phyloP scores from a whole-genome alignment of 2,113 vertebrate genomes.

The Sapajus apella region DNA sequence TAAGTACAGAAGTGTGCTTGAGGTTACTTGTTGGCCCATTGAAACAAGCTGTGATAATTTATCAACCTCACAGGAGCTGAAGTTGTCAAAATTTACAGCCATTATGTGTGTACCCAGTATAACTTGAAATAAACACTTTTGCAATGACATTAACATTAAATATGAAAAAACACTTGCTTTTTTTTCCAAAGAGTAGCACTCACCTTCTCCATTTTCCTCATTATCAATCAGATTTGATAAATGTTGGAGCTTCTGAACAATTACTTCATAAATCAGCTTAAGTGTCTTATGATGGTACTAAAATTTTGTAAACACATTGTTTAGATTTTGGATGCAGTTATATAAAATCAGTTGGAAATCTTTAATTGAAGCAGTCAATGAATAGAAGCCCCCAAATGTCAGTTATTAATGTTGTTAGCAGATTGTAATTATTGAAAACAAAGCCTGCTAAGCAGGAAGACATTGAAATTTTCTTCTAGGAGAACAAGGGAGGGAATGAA shows the following conservation, averaged over 20 bases:
- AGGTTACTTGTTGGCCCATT: background rate
- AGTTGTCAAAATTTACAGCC: rapidly evolving
- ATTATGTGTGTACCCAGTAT: rapidly evolving
- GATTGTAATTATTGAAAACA: background rate
- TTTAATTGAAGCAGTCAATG: background rate
- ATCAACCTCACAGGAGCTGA: rapidly evolving
- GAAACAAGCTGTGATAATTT: rapidly evolving
- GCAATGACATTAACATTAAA: too few species aligned
- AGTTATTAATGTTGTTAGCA: background rate
- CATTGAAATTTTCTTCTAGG: rapidly evolving
- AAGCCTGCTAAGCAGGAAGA: background rate
- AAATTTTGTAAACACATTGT: background rate
- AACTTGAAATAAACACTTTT: background rate
- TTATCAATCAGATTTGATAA: background rate
- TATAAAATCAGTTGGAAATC: background rate
- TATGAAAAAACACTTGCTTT: rapidly evolving
- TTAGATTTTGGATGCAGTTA: background rate
- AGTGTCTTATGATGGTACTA: rapidly evolving
- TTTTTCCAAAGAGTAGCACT: rapidly evolving
- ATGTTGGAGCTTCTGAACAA: background rate
- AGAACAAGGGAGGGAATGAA: rapidly evolving
- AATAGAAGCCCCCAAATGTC: background rate
- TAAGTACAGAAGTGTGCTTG: background rate
- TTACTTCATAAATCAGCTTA: background rate
- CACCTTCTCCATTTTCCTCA: background rate